Conservation (phyloP, 1,140 invertebrate species). For the Bombus balteatus region DNA sequence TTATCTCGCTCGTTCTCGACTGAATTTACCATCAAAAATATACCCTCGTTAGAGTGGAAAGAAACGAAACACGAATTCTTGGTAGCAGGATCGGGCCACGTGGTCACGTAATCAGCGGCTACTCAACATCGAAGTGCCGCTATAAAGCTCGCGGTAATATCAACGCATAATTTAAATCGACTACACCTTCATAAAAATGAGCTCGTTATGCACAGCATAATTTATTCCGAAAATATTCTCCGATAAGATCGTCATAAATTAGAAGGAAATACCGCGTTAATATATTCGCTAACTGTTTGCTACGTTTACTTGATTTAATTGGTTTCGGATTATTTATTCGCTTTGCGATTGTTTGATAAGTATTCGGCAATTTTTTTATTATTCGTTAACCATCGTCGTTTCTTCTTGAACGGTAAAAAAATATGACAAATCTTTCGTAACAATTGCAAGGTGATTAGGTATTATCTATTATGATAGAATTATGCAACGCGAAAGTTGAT, state of each 20-base stretch:
- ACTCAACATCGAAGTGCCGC: neutral
- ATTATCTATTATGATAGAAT: too few species aligned
- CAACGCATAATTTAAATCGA: neutral
- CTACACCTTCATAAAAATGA: neutral
- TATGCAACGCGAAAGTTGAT: too few species aligned
- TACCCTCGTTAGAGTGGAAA: neutral
- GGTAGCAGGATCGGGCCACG: neutral
- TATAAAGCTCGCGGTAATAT: neutral
- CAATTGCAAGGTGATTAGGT: too few species aligned
- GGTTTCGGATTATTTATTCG: too few species aligned
- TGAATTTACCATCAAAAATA: neutral
- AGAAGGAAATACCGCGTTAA: too few species aligned
- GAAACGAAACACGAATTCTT: neutral
- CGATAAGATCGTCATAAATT: neutral
- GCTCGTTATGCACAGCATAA: neutral
- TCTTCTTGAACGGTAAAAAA: too few species aligned
- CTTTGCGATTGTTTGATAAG: too few species aligned
- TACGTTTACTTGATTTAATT: too few species aligned
- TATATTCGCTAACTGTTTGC: too few species aligned
- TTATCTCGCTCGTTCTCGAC: neutral
- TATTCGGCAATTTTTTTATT: too few species aligned
- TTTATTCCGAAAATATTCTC: neutral
- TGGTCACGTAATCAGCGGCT: slow-evolving; percentile 30
- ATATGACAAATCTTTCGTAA: too few species aligned
- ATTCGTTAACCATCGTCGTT: too few species aligned